A percentile compares a stretch with the other conserved stretches of the same genome.
Evolutionary conservation across 2,113 vertebrate species (phyloP).

Genomic region (cattle (Bos taurus)): DNA sequence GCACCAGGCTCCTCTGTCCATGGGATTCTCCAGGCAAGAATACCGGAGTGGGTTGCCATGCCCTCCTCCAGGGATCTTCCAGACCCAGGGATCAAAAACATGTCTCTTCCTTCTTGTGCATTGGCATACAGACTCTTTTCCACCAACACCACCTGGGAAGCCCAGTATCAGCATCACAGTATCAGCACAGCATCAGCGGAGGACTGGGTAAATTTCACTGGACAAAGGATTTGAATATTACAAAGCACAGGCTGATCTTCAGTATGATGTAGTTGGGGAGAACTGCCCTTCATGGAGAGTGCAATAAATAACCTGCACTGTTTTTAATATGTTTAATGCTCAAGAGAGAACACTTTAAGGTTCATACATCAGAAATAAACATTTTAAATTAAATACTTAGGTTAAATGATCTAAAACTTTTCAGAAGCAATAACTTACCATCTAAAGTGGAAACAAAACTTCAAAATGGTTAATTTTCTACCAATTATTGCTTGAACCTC

Average conservation of each 20-base stretch:
- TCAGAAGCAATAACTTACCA: neutral
- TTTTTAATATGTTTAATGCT: neutral
- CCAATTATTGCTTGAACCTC: neutral
- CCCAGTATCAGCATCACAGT: neutral
- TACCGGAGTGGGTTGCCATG: neutral
- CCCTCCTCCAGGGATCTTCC: neutral
- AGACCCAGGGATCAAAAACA: neutral
- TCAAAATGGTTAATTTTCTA: neutral
- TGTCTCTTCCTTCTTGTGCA: neutral
- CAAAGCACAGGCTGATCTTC: neutral
- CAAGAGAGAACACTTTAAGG: neutral
- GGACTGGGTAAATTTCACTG: neutral
- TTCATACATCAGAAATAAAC: neutral
- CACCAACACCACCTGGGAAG: neutral
- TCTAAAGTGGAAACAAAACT: neutral
- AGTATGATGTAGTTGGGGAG: neutral
- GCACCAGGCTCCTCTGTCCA: neutral
- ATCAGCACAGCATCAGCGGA: neutral
- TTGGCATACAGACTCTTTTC: neutral
- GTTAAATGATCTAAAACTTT: neutral
- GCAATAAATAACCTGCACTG: neutral
- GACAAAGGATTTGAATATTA: neutral
- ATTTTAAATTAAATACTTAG: neutral
- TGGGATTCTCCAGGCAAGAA: neutral
- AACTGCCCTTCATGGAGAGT: neutral